Base-by-base conservation (phyloP, 2,797 vertebrate species). In the Chelonia mydas region DNA sequence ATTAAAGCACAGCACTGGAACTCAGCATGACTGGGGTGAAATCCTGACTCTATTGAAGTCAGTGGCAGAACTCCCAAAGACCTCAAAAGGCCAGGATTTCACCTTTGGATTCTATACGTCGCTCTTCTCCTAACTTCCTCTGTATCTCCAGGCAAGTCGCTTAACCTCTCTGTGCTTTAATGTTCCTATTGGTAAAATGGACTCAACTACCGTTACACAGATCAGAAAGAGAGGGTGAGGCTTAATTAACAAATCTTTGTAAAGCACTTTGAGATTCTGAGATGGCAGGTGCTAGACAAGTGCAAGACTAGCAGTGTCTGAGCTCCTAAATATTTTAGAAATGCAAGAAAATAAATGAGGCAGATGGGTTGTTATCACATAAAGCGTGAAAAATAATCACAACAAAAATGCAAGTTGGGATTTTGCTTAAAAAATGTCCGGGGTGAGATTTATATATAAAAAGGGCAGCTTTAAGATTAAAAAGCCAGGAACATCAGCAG, bases 231-330 rank as follows among this genome's bases (percentile, higher is more conserved):
- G 31, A 72, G 15, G 85, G 2, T 4, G 50, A 82, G 11, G 11
- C 41, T 51, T 85, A 57, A 25, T 1, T 68, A 21, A 3, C 0
- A 0, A 91, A n/a, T 0, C 0, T 28, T 53, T 3, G 0, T 37
- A 59, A 1, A 76, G 7, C 57, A 61, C 41, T 57, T 7, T 65
- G 12, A 47, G 11, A 31, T 41, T 81, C 31, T 84, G 85, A 92
- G 33, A 81, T 2, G 0, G 6, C 27, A 85, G 11, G 25, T 84
- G 12, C 19, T 89, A 45, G 47, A 95, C 65, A 83, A 90, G 50
- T 8, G 7, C 3, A 5, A 19, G n/a, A 11, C 8, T 37, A 25
- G 2, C 54, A 86, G n/a, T 11, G n/a, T 55, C 28, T 17, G 11
- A 89, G 54, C 12, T 54, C 6, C 54, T 2, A 1, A 9, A 37